phyloP scores from a whole-genome alignment of 1,140 invertebrate genomes.

The Lerema accius region DNA sequence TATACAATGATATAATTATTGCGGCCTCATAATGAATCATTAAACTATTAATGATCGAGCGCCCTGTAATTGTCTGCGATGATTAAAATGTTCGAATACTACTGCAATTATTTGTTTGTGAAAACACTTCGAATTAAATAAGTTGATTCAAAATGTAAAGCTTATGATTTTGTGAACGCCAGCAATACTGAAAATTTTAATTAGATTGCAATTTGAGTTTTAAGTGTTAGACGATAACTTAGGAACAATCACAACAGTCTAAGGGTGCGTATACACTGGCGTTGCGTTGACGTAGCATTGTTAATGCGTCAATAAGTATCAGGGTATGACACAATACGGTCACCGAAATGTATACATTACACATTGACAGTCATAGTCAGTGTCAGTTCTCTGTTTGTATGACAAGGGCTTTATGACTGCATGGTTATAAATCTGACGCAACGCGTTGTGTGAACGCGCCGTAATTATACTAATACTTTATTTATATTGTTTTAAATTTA shows the following conservation, averaged over 20 bases:
- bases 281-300: too few species aligned
- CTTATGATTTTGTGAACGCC: neutral
- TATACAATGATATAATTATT: neutral
- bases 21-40: neutral
- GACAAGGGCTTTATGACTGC: too few species aligned
- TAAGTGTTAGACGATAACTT: neutral
- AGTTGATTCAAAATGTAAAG: neutral
- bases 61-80: neutral
- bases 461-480: neutral
- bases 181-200: neutral
- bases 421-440: too few species aligned
- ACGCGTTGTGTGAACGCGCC: too few species aligned
- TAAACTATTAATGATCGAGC: neutral
- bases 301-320: too few species aligned
- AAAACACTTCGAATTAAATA: neutral
- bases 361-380: too few species aligned
- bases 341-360: too few species aligned
- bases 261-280: too few species aligned
- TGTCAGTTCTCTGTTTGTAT: too few species aligned
- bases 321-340: too few species aligned
- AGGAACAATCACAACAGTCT: neutral
- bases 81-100: neutral
- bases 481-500: neutral
- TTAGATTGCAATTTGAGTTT: neutral
- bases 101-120: neutral